Percentiles rank a stretch among this genome's conserved stretches.
Evolutionary conservation across 2,888 invertebrate genomes (phyloP).

Genomic region (Chymomyza caudatula): DNA sequence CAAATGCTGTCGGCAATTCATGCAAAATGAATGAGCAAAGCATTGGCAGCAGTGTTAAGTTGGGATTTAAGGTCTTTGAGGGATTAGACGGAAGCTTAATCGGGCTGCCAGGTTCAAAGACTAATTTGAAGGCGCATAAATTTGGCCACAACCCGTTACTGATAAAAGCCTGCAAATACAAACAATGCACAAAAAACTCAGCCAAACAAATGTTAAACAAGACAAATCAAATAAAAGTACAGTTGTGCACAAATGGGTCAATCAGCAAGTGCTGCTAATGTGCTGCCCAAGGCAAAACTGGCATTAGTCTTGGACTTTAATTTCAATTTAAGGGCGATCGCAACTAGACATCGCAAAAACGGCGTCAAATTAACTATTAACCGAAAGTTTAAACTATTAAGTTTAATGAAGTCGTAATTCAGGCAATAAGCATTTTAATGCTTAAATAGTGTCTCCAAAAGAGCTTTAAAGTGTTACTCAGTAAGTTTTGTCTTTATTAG

Average conservation of each 20-base stretch:
- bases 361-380: not conserved
- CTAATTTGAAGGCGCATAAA: slow-evolving; percentile 59
- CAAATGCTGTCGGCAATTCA: slow-evolving; percentile 58
- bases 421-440: not conserved
- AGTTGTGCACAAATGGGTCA: not conserved
- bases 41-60: slow-evolving; percentile 19
- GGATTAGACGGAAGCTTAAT: not conserved
- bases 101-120: slow-evolving; percentile 37
- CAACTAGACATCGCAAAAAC: not conserved
- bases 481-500: too few relatives aligned
- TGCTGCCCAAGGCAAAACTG: not conserved
- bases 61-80: slow-evolving; percentile 55
- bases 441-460: not conserved
- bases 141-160: slow-evolving; percentile 47
- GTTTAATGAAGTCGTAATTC: not conserved
- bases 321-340: not conserved
- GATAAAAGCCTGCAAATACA: slow-evolving; percentile 41
- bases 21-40: slow-evolving; percentile 58
- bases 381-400: not conserved
- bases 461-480: not conserved
- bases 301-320: not conserved
- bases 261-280: slow-evolving; percentile 1
- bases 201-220: slow-evolving; percentile 28
- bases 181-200: slow-evolving; percentile 32
- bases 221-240: slow-evolving; percentile 1